A percentile compares a stretch with the other conserved stretches of the same genome.
These are phyloP conservation scores for Procambarus clarkii DNA, from an alignment of 1,140 invertebrate genomes.

Conservation along the genomic window DNA sequence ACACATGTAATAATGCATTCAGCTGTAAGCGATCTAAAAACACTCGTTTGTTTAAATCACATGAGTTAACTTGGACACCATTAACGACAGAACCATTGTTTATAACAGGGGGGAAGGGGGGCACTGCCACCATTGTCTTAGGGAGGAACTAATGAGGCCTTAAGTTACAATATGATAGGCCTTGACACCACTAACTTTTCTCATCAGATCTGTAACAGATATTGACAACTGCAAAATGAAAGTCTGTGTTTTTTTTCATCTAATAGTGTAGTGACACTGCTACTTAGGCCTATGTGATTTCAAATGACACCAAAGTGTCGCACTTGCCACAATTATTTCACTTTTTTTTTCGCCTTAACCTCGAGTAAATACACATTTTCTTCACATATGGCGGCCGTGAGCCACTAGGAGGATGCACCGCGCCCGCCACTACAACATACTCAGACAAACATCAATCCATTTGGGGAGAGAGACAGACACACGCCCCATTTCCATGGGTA, in stretches of 20 bases:
- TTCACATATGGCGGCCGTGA: not conserved
- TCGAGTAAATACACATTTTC: not conserved
- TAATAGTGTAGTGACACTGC: slow-evolving; percentile 31
- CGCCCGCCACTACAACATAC: not conserved
- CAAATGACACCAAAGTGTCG: slow-evolving; percentile 28
- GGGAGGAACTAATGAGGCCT: not conserved
- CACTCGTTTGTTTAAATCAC: slow-evolving; percentile 31
- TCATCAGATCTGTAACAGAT: slow-evolving; percentile 4
- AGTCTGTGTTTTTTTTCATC: not conserved
- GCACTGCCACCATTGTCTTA: not conserved
- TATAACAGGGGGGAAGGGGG: not conserved
- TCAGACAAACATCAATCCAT: slow-evolving; percentile 26
- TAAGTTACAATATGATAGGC: slow-evolving; percentile 14
- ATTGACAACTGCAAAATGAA: slow-evolving; percentile 4
- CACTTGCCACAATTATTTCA: slow-evolving; percentile 30
- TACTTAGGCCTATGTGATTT: slow-evolving; percentile 18
- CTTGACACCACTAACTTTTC: slow-evolving; percentile 25
- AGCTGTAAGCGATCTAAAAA: slow-evolving; percentile 34
- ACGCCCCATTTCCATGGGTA: slow-evolving; percentile 1
- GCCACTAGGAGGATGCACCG: not conserved
- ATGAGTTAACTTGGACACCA: slow-evolving; percentile 27
- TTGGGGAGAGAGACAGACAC: not conserved
- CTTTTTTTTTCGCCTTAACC: not conserved
- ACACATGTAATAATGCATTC: slow-evolving; percentile 23
- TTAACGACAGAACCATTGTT: slow-evolving; percentile 6